phyloP scores from a whole-genome alignment of 2,888 invertebrate genomes.

The Mythimna albipuncta region DNA sequence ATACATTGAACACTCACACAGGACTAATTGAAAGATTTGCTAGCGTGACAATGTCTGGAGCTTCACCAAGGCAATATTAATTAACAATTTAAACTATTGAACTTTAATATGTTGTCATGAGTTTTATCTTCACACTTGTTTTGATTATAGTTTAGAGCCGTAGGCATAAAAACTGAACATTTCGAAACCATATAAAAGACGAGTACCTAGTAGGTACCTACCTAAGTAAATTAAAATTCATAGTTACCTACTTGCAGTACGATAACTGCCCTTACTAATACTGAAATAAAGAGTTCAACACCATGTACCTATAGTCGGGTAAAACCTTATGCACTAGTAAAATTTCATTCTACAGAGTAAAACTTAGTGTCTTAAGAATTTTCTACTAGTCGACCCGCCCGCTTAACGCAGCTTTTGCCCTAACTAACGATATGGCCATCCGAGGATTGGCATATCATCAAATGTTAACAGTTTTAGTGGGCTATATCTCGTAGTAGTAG shows the following conservation, averaged over 20 bases:
- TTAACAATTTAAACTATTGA: slow-evolving; percentile 33
- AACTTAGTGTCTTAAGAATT: too few relatives aligned
- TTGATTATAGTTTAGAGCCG: slow-evolving; percentile 2
- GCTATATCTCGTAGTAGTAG: too few relatives aligned
- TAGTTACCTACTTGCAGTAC: too few relatives aligned
- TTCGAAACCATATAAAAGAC: neutral
- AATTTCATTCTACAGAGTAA: too few relatives aligned
- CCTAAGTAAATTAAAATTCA: neutral
- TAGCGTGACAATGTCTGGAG: slow-evolving; percentile 11
- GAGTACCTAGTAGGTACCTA: neutral
- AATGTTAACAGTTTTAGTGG: too few relatives aligned
- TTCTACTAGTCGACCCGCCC: too few relatives aligned
- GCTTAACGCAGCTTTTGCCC: too few relatives aligned
- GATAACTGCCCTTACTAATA: neutral
- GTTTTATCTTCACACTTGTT: slow-evolving; percentile 27
- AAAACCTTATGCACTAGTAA: too few relatives aligned
- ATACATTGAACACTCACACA: neutral
- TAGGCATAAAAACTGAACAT: neutral
- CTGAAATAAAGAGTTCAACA: neutral
- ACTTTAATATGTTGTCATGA: slow-evolving; percentile 12
- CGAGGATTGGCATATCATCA: too few relatives aligned
- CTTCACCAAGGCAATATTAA: slow-evolving; percentile 32
- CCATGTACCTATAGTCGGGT: too few relatives aligned
- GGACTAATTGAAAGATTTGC: slow-evolving; percentile 21
- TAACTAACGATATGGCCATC: too few relatives aligned